phyloP scores from a whole-genome alignment of 2,888 invertebrate genomes.

The Chymomyza caudatula region DNA sequence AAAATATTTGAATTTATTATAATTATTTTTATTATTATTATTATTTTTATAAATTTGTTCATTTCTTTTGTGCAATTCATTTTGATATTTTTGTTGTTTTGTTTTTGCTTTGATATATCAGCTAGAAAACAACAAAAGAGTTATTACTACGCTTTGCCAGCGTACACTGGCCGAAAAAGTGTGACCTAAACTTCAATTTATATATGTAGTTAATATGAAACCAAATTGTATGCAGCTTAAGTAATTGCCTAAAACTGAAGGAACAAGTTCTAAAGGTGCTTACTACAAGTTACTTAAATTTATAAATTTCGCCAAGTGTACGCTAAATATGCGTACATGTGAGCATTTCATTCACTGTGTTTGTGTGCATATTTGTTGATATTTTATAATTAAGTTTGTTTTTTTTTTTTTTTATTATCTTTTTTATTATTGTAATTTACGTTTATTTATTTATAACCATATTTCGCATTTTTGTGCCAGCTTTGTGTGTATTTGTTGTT shows the following conservation, averaged over 20 bases:
- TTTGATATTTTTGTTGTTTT: neutral
- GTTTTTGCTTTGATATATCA: neutral
- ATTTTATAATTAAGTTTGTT: slow-evolving; percentile 18
- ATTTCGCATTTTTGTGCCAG: slow-evolving; percentile 52
- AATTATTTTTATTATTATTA: slow-evolving; percentile 17
- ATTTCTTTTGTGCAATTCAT: slow-evolving; percentile 24
- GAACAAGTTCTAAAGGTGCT: neutral
- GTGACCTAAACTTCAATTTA: neutral
- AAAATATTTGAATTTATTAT: slow-evolving; percentile 31
- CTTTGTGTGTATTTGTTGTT: slow-evolving; percentile 9
- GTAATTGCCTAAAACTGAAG: neutral
- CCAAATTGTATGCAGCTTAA: neutral
- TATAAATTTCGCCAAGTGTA: neutral
- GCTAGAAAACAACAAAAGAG: neutral
- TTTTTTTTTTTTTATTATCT: neutral
- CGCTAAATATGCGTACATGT: neutral
- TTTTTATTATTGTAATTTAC: neutral
- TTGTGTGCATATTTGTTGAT: neutral
- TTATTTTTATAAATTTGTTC: neutral
- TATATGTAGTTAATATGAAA: neutral
- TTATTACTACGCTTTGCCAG: neutral
- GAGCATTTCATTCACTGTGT: neutral
- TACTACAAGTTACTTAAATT: neutral
- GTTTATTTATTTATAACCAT: slow-evolving; percentile 8
- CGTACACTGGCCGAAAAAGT: neutral